Evolutionary conservation across 1,140 invertebrate species (phyloP).

Genomic region (Ruditapes philippinarum): DNA sequence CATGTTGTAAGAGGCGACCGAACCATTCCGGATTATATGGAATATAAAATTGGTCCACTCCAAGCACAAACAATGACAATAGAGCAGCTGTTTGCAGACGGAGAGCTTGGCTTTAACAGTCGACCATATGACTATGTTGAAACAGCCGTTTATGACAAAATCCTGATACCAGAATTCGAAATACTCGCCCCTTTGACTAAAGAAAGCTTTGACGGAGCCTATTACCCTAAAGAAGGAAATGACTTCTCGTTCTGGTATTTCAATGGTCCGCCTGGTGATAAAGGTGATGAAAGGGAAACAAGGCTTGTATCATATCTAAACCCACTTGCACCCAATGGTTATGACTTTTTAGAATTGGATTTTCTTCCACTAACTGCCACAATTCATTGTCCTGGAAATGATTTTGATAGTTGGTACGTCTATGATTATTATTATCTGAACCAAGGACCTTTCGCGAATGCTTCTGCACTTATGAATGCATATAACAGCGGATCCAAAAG

Average conservation of each 20-base stretch:
- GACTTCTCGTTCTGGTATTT: constrained; percentile 43
- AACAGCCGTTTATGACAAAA: constrained; percentile 5
- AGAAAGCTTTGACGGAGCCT: constrained; percentile 58
- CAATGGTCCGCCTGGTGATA: constrained; percentile 54
- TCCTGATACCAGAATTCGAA: constrained; percentile 7
- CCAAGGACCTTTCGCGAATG: constrained; percentile 57
- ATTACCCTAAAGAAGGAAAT: constrained; percentile 8
- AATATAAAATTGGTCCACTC: constrained; percentile 56
- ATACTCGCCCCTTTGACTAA: constrained; percentile 22
- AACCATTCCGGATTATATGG: constrained; percentile 55
- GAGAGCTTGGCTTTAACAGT: constrained; percentile 49
- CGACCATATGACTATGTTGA: constrained; percentile 53
- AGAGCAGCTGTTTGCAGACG: not conserved
- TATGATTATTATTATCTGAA: constrained; percentile 60
- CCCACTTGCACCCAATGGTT: constrained; percentile 43
- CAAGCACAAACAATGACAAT: not conserved
- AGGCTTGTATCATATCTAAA: constrained; percentile 47
- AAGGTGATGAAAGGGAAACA: constrained; percentile 37
- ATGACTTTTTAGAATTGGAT: constrained; percentile 46
- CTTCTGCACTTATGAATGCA: constrained; percentile 36
- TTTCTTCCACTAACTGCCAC: constrained; percentile 47
- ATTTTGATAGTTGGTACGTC: constrained; percentile 39
- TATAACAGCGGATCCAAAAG: constrained; percentile 43
- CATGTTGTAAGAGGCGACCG: constrained; percentile 17
- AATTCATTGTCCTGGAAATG: constrained; percentile 53